Base-by-base conservation (phyloP, 2,888 invertebrate genomes). In the Aspidapion aeneum region DNA sequence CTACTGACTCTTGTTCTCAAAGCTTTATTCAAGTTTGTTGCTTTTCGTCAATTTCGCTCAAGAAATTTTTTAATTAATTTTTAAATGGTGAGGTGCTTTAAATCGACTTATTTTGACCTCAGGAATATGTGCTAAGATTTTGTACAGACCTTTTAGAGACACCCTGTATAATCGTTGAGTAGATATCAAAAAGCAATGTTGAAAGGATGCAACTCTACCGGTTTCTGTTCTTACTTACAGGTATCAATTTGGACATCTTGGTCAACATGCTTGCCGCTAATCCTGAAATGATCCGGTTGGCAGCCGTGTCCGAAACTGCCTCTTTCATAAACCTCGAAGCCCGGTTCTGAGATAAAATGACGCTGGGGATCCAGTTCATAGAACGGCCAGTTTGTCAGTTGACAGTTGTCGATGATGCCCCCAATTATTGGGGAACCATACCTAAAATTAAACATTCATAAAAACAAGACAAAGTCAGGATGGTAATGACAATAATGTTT, bases 241-340 rank as follows among this genome's bases (percentile, higher is more conserved):
- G 78, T 75, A 69, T 78, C 77, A n/a, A 71, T 69, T 70, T 74
- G 69, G 5, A 71, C 68, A 2, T 70, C 71, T 21, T 70, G 65
- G 18, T 73, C 69, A n/a, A 63, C 63, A n/a, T 71, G 74, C 62
- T 73, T 74, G 12, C 75, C 74, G 51, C 74, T 71, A 48, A 78
- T 75, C n/a, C 76, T 72, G 63, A 81, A 79, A 68, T 81, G 82
- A 63, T 89, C 87, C 0, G 90, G 86, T 75, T 93, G 92, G 71
- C 93, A 93, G 0, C 93, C 93, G 60, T 91, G 85, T 0, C 92
- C 93, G 71, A 88, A 93, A 76, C 91, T 93, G 0, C 91, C 92
- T 54, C 93, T 80, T 65, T 93, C 88, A 70, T 92, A 93, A 20
- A 93, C 79, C 77, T 93, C 92, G 62, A 90, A 90, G 0, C 87